Evolutionary conservation across 2,888 invertebrate genomes (phyloP).

Genomic region (Phytoseiulus persimilis): DNA sequence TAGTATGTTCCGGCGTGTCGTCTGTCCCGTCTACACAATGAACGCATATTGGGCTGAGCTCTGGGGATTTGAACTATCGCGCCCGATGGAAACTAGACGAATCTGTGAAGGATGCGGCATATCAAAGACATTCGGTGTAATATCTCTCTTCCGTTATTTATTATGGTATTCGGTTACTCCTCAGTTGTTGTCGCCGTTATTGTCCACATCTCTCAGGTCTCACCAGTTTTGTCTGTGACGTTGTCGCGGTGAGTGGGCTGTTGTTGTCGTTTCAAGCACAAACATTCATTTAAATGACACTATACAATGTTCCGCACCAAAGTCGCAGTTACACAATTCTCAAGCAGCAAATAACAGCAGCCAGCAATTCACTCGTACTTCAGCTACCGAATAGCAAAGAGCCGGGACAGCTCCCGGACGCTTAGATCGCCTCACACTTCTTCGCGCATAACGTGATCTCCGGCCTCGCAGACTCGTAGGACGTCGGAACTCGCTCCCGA

Average conservation of each 20-base stretch:
- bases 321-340: not conserved
- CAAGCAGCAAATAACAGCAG: not conserved
- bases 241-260: not conserved
- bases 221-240: not conserved
- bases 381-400: not conserved
- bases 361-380: not conserved
- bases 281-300: not conserved
- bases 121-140: too few relatives aligned
- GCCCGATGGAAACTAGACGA: too few relatives aligned
- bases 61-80: too few relatives aligned
- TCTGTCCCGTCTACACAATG: too few relatives aligned
- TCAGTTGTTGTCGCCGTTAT: not conserved
- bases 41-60: too few relatives aligned
- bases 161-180: not conserved
- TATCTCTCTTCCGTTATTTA: not conserved
- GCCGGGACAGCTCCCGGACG: not conserved
- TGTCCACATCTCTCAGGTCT: not conserved
- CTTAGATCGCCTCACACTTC: not conserved
- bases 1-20: too few relatives aligned
- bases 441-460: not conserved
- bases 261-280: not conserved
- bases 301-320: not conserved
- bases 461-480: not conserved
- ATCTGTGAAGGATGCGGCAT: too few relatives aligned
- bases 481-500: not conserved